These are phyloP conservation scores for Otus scops DNA, from an alignment of 2,797 vertebrate genomes.

Conservation along the genomic window DNA sequence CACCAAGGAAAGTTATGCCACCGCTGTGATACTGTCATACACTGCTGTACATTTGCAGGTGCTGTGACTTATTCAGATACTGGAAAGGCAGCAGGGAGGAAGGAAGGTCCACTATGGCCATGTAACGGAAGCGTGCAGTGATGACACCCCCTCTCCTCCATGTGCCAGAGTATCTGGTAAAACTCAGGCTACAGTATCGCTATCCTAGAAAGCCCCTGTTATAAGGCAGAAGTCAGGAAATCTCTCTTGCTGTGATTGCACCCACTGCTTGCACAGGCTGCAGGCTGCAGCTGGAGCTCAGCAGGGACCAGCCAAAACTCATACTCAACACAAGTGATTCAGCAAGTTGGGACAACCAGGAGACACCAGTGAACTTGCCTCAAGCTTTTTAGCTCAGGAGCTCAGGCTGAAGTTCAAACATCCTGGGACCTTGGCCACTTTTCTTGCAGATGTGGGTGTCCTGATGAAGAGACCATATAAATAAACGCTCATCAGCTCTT, in stretches of 20 bases:
- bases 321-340: not conserved
- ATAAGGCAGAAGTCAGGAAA: not conserved
- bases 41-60: not conserved
- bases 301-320: not conserved
- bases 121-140: fast-evolving
- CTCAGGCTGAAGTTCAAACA: not conserved
- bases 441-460: not conserved
- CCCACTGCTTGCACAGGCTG: not conserved
- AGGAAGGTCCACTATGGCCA: not conserved
- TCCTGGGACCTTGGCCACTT: not conserved
- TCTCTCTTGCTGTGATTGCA: not conserved
- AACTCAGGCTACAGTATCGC: fast-evolving
- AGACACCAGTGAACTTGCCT: not conserved
- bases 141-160: not conserved
- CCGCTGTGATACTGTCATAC: not conserved
- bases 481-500: not conserved
- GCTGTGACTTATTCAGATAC: not conserved
- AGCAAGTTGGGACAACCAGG: not conserved
- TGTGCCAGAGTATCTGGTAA: not conserved
- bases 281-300: not conserved
- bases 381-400: not conserved
- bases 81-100: not conserved
- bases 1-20: not conserved
- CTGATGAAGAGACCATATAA: not conserved
- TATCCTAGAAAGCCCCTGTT: not conserved